Conservation (phyloP, 1,140 invertebrate species). For the Solenopsis fugax region DNA sequence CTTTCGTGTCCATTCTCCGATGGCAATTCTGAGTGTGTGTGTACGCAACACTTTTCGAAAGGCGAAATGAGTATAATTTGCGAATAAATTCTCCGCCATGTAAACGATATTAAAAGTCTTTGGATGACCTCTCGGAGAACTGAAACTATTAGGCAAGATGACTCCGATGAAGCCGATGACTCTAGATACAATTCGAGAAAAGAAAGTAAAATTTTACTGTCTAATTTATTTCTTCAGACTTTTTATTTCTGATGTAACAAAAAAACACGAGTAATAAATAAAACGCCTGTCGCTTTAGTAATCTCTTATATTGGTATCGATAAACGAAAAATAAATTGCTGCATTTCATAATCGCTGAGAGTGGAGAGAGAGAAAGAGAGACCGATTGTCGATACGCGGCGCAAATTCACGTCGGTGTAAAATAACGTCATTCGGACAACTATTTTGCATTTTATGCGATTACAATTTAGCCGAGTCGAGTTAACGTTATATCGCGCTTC, state of each 20-base stretch:
- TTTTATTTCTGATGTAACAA: not conserved
- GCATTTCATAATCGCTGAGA: not conserved
- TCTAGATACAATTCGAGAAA: not conserved
- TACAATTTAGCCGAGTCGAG: constrained; percentile 10
- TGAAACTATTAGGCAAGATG: not conserved
- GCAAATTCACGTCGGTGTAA: constrained; percentile 19
- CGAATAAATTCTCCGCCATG: not conserved
- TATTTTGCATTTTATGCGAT: constrained; percentile 36
- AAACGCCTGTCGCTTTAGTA: not conserved
- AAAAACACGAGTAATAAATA: constrained; percentile 6
- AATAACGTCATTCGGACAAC: constrained; percentile 40
- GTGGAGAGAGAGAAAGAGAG: not conserved
- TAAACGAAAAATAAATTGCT: constrained; percentile 24
- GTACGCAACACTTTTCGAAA: constrained; percentile 19
- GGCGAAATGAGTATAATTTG: not conserved
- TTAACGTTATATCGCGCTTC: constrained; percentile 22
- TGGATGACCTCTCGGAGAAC: not conserved
- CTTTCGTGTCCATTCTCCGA: not conserved
- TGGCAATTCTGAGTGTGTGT: not conserved
- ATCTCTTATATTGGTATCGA: not conserved
- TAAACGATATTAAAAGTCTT: not conserved
- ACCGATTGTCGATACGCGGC: not conserved
- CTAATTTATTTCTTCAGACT: not conserved
- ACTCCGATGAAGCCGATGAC: not conserved
- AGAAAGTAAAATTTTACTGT: not conserved